Conservation (phyloP, 2,888 invertebrate genomes). For the Osmoderma eremita region DNA sequence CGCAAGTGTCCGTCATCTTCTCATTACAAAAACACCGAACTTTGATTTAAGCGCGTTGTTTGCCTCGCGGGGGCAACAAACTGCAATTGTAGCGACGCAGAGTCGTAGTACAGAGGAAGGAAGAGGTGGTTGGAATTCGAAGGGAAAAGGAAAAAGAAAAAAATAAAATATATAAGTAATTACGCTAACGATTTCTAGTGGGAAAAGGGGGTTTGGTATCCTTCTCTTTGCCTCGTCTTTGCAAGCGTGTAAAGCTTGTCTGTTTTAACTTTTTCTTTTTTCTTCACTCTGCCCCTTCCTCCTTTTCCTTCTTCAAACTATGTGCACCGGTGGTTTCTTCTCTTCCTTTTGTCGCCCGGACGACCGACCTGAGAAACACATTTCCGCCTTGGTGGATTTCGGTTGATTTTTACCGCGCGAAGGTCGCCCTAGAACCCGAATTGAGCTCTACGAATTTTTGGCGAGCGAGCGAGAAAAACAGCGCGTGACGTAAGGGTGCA, state of each 20-base stretch:
- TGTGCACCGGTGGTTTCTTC: conserved; percentile 22
- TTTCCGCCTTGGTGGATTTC: conserved; percentile 33
- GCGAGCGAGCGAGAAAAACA: conserved; percentile 38
- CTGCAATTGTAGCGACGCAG: conserved; percentile 23
- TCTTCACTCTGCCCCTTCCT: not conserved
- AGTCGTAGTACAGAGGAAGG: not conserved
- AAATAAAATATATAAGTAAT: conserved; percentile 30
- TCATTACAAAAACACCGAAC: conserved; percentile 37
- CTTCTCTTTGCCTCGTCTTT: conserved; percentile 1
- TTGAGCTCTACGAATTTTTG: conserved; percentile 20
- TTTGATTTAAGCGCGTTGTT: conserved; percentile 32
- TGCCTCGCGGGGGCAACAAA: conserved; percentile 32
- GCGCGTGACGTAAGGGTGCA: conserved; percentile 46
- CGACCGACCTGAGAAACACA: conserved; percentile 31
- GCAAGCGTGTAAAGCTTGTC: not conserved
- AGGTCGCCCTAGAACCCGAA: conserved; percentile 17
- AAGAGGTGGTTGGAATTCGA: not conserved
- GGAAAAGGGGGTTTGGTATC: conserved; percentile 30
- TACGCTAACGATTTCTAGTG: conserved; percentile 35
- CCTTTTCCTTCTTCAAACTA: conserved; percentile 18
- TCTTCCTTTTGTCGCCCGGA: conserved; percentile 22
- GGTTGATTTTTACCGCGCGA: conserved; percentile 23
- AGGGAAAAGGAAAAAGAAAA: conserved; percentile 16
- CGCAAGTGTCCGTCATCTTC: conserved; percentile 26
- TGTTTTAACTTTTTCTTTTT: not conserved